Base-by-base conservation (phyloP, 2,797 vertebrate genomes). In the Tragelaphus oryx region DNA sequence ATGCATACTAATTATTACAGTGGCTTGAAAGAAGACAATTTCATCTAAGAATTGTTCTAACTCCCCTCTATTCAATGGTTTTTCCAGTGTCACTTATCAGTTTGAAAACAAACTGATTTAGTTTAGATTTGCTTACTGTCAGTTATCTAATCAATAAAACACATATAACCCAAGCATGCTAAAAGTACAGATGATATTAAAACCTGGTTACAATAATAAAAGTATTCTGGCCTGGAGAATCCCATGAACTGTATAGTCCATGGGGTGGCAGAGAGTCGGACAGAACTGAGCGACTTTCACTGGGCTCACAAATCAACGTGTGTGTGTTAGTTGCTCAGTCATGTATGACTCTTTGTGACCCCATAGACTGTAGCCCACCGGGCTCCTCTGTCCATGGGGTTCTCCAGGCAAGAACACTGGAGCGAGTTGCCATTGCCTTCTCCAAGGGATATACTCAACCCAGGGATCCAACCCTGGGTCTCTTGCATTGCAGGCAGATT, bases 161-260 rank as follows among this genome's bases (percentile, higher is more conserved):
- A 87, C 37, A 46, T 37, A 26, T 60, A 87, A 94, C 28, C 48
- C 10, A 71, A 87, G 52, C 22, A 87, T 46, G 50, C 8, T 68
- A n/a, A 65, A 91, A 95, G 28, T 65, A 14, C 48, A 90, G n/a
- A 84, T 68, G 82, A 55, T 46, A 81, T 93, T 91, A 89, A 95
- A 91, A 88, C 37, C 52, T 84, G 60, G 33, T 9, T 93, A 46
- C 24, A 33, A 57, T 50, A 59, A 52, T 76, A 75, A 24, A 57
- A 20, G 8, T 65, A 33, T 65, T 20, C 62, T 65, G 62, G n/a
- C 62, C 8, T 65, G n/a, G 62, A 37, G 62, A 65, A 65, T 65
- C 33, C n/a, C n/a, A 65, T 33, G 62, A n/a, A 60, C 3, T 33
- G 62, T 33, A 20, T 20, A 65, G n/a, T 20, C 62, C n/a, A 65